Evolutionary conservation across 2,888 invertebrate species (phyloP).

Genomic region (Tetramorium bicarinatum): DNA sequence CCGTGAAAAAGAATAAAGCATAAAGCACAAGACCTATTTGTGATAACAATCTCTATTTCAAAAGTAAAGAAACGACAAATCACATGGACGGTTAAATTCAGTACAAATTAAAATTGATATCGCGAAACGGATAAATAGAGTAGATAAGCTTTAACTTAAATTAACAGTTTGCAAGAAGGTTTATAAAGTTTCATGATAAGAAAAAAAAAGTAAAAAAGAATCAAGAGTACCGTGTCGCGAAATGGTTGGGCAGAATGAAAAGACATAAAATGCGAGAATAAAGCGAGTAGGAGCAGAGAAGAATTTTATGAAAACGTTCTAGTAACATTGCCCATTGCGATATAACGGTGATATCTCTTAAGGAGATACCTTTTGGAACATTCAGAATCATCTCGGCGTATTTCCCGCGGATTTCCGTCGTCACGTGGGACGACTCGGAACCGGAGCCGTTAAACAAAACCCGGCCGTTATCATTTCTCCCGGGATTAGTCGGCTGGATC

Average conservation of each 20-base stretch:
- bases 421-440: not conserved
- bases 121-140: not conserved
- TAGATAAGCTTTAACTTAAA: not conserved
- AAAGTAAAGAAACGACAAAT: not conserved
- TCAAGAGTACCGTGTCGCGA: too few relatives aligned
- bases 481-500: not conserved
- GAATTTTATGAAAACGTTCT: not conserved
- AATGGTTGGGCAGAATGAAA: not conserved
- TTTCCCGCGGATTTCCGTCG: conserved; percentile 3
- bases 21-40: not conserved
- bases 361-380: not conserved
- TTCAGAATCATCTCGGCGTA: conserved; percentile 9
- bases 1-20: not conserved
- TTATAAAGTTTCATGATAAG: not conserved
- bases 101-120: conserved; percentile 1
- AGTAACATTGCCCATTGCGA: not conserved
- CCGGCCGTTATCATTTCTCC: not conserved
- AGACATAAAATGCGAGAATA: not conserved
- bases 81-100: not conserved
- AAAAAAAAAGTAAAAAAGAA: not conserved
- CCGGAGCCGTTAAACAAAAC: not conserved
- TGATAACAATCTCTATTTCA: not conserved
- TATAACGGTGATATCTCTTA: not conserved
- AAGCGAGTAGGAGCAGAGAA: not conserved
- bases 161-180: not conserved